Evolutionary conservation across 2,888 invertebrate genomes (phyloP).

Genomic region (Cosmia trapezina): DNA sequence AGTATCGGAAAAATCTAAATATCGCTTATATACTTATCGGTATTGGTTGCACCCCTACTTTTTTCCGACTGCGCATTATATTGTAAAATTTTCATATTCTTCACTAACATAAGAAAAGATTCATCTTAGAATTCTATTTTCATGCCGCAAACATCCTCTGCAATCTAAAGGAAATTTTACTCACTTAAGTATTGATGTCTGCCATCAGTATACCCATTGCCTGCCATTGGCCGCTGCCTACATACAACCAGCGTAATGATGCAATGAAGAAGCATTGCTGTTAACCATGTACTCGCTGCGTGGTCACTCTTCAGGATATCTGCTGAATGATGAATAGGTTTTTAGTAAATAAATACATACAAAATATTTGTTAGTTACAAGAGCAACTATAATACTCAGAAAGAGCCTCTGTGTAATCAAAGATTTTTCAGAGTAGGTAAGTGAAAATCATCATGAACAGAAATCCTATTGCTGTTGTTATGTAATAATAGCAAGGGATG

Average conservation of each 20-base stretch:
- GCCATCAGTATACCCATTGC: background rate
- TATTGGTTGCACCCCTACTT: no score
- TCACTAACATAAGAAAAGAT: background rate
- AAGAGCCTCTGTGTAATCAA: constrained; percentile 88
- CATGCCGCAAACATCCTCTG: background rate
- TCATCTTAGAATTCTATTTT: background rate
- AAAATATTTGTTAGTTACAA: background rate
- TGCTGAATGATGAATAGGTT: constrained; percentile 70
- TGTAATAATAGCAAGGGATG: background rate
- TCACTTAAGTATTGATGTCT: background rate
- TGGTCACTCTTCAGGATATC: constrained; percentile 94
- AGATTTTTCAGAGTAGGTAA: constrained; percentile 84
- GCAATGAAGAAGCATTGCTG: background rate
- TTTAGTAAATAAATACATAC: background rate
- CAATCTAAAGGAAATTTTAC: background rate
- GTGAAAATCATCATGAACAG: constrained; percentile 79
- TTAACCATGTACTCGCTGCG: background rate
- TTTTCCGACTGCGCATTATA: no score
- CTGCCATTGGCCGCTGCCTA: background rate
- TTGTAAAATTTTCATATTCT: no score
- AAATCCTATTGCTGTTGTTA: background rate
- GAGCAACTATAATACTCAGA: constrained; percentile 71
- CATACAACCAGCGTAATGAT: constrained; percentile 93
- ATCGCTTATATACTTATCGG: no score
- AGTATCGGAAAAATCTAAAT: no score